Percentiles rank a stretch among this genome's conserved stretches.
phyloP scores from a whole-genome alignment of 2,888 invertebrate species.

The Diarsia dahlii region DNA sequence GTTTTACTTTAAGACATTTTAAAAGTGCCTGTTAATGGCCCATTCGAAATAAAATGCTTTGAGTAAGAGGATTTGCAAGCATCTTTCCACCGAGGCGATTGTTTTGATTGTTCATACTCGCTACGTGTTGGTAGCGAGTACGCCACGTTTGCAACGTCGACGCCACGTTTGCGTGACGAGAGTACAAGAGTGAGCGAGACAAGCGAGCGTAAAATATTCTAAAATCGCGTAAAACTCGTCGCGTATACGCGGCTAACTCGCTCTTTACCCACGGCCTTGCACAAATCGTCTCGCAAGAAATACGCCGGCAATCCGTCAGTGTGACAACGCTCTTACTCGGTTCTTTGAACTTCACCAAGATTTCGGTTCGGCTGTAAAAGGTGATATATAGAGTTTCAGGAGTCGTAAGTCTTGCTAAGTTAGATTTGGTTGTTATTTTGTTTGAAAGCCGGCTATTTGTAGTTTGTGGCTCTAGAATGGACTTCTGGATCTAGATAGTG shows the following conservation, averaged over 20 bases:
- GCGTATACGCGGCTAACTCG: neutral
- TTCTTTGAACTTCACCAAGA: conserved; percentile 53
- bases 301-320: neutral
- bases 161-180: neutral
- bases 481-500: conserved; percentile 26
- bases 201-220: neutral
- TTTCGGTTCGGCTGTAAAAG: conserved; percentile 49
- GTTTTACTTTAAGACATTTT: neutral
- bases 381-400: conserved; percentile 51
- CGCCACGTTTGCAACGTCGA: too few species aligned
- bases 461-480: conserved; percentile 44
- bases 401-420: conserved; percentile 52
- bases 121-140: too few species aligned
- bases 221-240: neutral
- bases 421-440: conserved; percentile 45
- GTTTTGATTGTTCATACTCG: neutral
- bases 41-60: neutral
- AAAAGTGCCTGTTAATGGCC: neutral
- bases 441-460: conserved; percentile 41
- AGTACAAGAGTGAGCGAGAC: neutral
- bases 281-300: neutral
- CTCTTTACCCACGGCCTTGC: neutral
- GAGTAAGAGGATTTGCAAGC: neutral
- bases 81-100: neutral
- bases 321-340: conserved; percentile 12